Conservation (phyloP, 53 echinoderm and acorn worm genomes). For the Echinarachnius parma region DNA sequence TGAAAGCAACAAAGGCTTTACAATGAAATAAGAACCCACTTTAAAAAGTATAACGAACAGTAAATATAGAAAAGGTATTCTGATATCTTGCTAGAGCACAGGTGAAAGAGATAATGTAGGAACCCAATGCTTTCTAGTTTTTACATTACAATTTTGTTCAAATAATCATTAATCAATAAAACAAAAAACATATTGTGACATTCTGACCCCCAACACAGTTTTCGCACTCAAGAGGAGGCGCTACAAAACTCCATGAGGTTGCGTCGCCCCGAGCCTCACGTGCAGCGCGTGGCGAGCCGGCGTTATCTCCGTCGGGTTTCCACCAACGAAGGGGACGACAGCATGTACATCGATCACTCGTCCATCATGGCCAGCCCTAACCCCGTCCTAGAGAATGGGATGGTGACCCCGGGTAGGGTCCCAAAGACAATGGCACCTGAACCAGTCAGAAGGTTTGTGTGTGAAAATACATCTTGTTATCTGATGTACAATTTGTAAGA, state of each 20-base stretch:
- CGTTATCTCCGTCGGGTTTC: conserved; percentile 62
- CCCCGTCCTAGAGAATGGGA: conserved; percentile 6
- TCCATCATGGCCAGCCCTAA: conserved; percentile 22
- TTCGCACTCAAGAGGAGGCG: conserved; percentile 79
- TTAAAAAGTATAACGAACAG: too few relatives aligned
- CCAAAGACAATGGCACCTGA: conserved; percentile 37
- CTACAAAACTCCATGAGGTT: conserved; percentile 66
- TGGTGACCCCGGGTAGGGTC: conserved; percentile 1
- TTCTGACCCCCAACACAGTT: conserved; percentile 26
- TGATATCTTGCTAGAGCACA: too few relatives aligned
- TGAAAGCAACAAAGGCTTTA: too few relatives aligned
- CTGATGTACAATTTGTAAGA: too few relatives aligned
- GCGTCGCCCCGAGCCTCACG: conserved; percentile 70
- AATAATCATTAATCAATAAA: too few relatives aligned
- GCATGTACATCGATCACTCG: conserved; percentile 28
- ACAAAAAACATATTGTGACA: too few relatives aligned
- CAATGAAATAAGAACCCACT: too few relatives aligned
- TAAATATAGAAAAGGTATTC: too few relatives aligned
- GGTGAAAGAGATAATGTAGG: too few relatives aligned
- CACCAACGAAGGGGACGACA: conserved; percentile 41
- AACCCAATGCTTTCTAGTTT: too few relatives aligned
- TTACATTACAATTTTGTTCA: too few relatives aligned
- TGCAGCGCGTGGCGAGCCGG: conserved; percentile 72
- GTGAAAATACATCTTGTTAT: too few relatives aligned
- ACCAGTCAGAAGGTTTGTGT: conserved; percentile 27